Percentiles rank a stretch among this genome's conserved stretches.
These are phyloP conservation scores for Marasmarcha lunaedactyla DNA, from an alignment of 2,888 invertebrate species.

Conservation along the genomic window DNA sequence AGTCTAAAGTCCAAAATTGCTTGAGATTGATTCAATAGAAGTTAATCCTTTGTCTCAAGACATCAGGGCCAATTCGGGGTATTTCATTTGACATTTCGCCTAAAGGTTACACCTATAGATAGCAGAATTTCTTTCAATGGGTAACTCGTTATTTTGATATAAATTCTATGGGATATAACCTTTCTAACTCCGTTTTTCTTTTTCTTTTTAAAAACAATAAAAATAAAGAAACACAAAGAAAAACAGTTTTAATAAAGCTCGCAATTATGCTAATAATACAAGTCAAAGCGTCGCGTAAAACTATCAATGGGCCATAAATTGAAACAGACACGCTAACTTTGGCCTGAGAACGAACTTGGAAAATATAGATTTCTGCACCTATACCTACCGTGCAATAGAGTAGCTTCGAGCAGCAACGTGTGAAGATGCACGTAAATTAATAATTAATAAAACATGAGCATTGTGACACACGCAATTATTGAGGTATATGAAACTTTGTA, in stretches of 20 bases:
- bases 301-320: conserved; percentile 49
- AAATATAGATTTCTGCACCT: too few species aligned
- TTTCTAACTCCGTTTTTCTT: conserved; percentile 24
- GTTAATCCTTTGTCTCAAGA: conserved; percentile 66
- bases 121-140: conserved; percentile 49
- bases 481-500: conserved; percentile 38
- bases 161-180: conserved; percentile 10
- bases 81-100: conserved; percentile 59
- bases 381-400: too few species aligned
- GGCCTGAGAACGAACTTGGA: conserved; percentile 34
- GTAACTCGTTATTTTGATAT: too few species aligned
- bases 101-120: conserved; percentile 57
- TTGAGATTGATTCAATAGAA: conserved; percentile 32
- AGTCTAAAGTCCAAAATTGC: conserved; percentile 36
- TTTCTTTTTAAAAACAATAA: too few species aligned
- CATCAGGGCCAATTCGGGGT: conserved; percentile 43
- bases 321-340: conserved; percentile 37
- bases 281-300: conserved; percentile 41
- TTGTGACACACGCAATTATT: conserved; percentile 41
- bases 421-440: conserved; percentile 47
- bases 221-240: too few species aligned
- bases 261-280: conserved; percentile 40
- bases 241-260: conserved; percentile 30
- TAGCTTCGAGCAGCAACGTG: conserved; percentile 28
- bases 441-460: conserved; percentile 43